A percentile compares a stretch with the other conserved stretches of the same genome.
These are phyloP conservation scores for Drosophila paranaensis DNA, from an alignment of 2,888 invertebrate genomes.

Conservation along the genomic window DNA sequence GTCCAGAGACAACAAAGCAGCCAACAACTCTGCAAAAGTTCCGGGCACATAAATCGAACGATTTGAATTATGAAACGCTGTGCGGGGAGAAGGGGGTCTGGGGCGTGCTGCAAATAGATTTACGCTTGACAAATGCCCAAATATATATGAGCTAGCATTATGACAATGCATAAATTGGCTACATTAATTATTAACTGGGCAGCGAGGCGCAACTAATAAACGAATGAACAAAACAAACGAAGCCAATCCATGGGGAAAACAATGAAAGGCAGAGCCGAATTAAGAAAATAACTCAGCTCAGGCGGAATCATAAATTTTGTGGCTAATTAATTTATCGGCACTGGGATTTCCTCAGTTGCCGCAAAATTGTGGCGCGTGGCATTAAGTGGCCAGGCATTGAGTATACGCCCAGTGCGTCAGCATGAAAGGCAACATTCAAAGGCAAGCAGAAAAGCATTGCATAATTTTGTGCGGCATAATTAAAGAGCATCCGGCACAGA, in stretches of 20 bases:
- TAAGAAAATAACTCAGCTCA: constrained; percentile 28
- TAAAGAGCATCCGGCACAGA: neutral
- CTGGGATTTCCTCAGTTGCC: constrained; percentile 18
- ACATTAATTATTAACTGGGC: constrained; percentile 68
- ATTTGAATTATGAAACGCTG: constrained; percentile 64
- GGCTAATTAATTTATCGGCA: constrained; percentile 72
- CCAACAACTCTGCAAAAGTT: constrained; percentile 5
- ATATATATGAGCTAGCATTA: constrained; percentile 44
- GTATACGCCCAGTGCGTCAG: constrained; percentile 20
- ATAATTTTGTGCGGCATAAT: constrained; percentile 17
- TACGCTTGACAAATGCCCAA: constrained; percentile 55
- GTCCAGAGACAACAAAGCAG: constrained; percentile 19
- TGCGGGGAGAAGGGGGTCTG: neutral
- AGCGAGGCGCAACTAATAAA: constrained; percentile 44
- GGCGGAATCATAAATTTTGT: constrained; percentile 66
- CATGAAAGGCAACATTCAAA: neutral
- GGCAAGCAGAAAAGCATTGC: constrained; percentile 10
- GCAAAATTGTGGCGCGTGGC: constrained; percentile 24
- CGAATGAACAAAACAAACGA: constrained; percentile 45
- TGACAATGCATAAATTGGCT: constrained; percentile 73
- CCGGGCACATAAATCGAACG: constrained; percentile 59
- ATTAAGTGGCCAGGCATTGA: constrained; percentile 22
- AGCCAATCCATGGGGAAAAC: constrained; percentile 9
- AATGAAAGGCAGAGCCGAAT: constrained; percentile 17
- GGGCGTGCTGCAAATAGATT: constrained; percentile 39